A percentile compares a stretch with the other conserved stretches of the same genome.
Evolutionary conservation across 1,140 invertebrate genomes (phyloP).

Genomic region (Maconellicoccus hirsutus): DNA sequence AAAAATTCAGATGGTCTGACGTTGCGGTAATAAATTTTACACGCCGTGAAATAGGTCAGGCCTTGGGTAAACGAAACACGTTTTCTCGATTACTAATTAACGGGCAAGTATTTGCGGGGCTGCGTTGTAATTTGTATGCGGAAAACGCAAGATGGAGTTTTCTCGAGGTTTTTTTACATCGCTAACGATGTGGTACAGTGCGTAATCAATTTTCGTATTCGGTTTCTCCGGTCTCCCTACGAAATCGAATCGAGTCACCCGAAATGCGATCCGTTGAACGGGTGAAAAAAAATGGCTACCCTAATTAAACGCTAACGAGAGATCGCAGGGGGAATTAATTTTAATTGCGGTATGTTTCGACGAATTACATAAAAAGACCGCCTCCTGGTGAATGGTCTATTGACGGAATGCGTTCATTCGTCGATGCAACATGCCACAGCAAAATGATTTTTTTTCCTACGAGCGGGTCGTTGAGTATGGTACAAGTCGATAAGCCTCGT

Average conservation of each 20-base stretch:
- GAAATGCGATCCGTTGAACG: neutral
- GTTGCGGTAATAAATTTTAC: too few species aligned
- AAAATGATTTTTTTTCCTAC: too few species aligned
- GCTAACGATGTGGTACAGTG: too few species aligned
- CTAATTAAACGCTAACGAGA: neutral
- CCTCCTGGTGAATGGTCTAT: neutral
- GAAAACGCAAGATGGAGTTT: too few species aligned
- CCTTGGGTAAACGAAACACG: conserved; percentile 1
- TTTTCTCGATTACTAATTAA: neutral
- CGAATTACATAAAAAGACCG: neutral
- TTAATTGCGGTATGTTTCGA: neutral
- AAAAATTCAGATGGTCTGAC: too few species aligned
- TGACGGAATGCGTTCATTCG: too few species aligned
- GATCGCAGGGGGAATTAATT: neutral
- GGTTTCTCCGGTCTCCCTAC: neutral
- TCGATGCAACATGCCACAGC: neutral
- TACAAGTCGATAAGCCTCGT: too few species aligned
- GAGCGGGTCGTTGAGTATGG: too few species aligned
- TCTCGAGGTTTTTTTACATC: too few species aligned
- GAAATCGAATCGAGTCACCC: neutral
- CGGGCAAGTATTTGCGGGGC: too few species aligned
- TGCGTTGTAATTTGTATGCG: too few species aligned
- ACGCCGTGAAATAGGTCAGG: neutral
- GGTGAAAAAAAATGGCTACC: neutral
- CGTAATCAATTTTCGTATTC: too few species aligned